Percentiles rank a stretch among this genome's conserved stretches.
Evolutionary conservation across 2,113 vertebrate genomes (phyloP).

Genomic region (Hippopotamus amphibius): DNA sequence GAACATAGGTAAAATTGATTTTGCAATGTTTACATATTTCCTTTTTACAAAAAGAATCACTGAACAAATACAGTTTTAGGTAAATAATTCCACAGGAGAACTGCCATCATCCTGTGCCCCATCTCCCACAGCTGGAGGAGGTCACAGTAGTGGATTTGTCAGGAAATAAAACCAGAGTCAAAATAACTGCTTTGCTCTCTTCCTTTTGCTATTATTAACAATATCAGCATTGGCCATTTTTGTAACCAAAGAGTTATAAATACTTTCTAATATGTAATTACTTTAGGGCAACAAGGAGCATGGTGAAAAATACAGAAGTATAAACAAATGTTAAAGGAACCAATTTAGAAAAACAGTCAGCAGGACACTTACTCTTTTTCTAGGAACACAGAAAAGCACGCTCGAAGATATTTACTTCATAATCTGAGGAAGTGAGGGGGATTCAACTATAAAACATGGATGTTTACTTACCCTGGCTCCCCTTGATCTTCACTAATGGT

Average conservation of each 20-base stretch:
- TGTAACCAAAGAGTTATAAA: not conserved
- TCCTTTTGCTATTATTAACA: not conserved
- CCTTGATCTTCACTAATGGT: not conserved
- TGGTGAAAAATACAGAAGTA: not conserved
- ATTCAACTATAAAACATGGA: not conserved
- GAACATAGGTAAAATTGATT: not conserved
- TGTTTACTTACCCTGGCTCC: not conserved
- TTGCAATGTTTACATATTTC: not conserved
- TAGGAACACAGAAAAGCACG: not conserved
- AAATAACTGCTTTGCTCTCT: not conserved
- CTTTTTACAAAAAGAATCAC: not conserved
- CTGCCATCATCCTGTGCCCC: not conserved
- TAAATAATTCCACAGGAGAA: not conserved
- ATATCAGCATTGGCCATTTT: not conserved
- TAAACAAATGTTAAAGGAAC: not conserved
- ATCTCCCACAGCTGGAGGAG: not conserved
- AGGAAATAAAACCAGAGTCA: not conserved
- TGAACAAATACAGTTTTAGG: not conserved
- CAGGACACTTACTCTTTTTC: not conserved
- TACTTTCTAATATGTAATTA: constrained; percentile 20
- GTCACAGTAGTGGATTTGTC: not conserved
- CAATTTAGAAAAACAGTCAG: not conserved
- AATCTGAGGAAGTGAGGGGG: not conserved
- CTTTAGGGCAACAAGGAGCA: not conserved
- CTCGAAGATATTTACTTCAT: not conserved